A percentile compares a stretch with the other conserved stretches of the same genome.
Conservation (phyloP, 2,888 invertebrate genomes). For the Agapetus fuscipes region DNA sequence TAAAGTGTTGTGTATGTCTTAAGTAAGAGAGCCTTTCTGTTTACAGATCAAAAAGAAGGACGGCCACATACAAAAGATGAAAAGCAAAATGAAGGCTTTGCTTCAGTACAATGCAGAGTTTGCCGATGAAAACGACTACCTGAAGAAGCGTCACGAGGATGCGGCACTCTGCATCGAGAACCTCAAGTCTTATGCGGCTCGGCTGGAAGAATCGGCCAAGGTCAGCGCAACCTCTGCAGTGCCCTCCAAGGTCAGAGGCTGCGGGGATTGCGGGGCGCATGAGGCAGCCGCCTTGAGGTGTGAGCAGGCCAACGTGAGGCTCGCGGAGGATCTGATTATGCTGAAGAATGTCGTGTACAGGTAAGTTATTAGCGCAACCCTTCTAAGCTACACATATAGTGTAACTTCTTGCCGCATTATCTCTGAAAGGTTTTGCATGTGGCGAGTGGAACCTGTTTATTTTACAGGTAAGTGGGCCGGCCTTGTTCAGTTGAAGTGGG, state of each 20-base stretch:
- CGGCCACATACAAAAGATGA: slow-evolving; percentile 47
- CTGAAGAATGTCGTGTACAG: slow-evolving; percentile 68
- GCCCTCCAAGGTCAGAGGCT: slow-evolving; percentile 27
- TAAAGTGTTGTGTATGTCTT: too few relatives aligned
- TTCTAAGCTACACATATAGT: too few relatives aligned
- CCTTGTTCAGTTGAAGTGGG: too few relatives aligned
- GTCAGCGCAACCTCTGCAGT: slow-evolving; percentile 29
- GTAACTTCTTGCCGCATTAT: too few relatives aligned
- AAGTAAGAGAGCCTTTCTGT: too few relatives aligned
- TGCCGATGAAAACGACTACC: slow-evolving; percentile 49
- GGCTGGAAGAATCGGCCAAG: slow-evolving; percentile 37
- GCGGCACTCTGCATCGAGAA: slow-evolving; percentile 43
- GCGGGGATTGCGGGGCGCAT: slow-evolving; percentile 40
- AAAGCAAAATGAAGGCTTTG: slow-evolving; percentile 49
- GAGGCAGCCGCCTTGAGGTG: slow-evolving; percentile 42
- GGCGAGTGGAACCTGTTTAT: too few relatives aligned
- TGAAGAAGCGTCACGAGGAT: slow-evolving; percentile 42
- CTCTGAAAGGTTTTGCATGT: too few relatives aligned
- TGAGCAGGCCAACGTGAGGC: slow-evolving; percentile 45
- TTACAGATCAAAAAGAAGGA: slow-evolving; percentile 51
- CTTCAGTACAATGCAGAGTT: slow-evolving; percentile 53
- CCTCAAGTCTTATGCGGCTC: slow-evolving; percentile 39
- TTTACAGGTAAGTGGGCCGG: too few relatives aligned
- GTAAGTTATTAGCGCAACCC: too few relatives aligned
- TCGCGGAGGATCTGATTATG: slow-evolving; percentile 59